Evolutionary conservation across 2,113 vertebrate genomes (phyloP).

Genomic region (Stigmatopora argus): DNA sequence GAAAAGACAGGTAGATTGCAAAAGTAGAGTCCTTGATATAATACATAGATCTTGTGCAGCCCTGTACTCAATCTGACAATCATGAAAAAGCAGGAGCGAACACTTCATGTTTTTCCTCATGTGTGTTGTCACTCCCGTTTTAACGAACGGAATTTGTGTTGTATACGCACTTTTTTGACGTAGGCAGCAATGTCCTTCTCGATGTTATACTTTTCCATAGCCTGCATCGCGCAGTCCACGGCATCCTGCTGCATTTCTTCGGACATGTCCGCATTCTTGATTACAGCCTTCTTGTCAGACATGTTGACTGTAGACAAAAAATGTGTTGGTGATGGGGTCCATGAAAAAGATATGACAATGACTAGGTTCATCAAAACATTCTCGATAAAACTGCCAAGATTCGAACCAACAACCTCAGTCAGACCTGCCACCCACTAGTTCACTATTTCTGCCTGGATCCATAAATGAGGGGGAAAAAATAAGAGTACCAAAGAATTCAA

Average conservation of each 20-base stretch:
- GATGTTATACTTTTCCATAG: constrained; percentile 98
- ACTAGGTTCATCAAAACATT: neutral
- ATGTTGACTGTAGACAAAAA: constrained; percentile 66
- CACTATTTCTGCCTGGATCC: neutral
- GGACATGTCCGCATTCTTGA: constrained; percentile 99
- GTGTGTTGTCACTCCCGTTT: neutral
- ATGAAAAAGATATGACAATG: neutral
- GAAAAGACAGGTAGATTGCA: too few species aligned
- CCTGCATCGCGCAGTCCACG: constrained; percentile 95
- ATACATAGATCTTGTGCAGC: too few species aligned
- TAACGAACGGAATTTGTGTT: neutral
- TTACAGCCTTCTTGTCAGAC: constrained; percentile 98
- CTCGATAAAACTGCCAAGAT: neutral
- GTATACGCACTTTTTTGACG: constrained; percentile 88
- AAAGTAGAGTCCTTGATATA: too few species aligned
- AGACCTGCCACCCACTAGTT: neutral
- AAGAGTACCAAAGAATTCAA: neutral
- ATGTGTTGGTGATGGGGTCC: too few species aligned
- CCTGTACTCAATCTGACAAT: too few species aligned
- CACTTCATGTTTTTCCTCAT: too few species aligned
- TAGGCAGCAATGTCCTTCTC: constrained; percentile 98
- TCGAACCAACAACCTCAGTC: neutral
- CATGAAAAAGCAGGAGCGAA: too few species aligned
- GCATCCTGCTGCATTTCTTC: constrained; percentile 99
- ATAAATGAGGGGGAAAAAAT: neutral